Evolutionary conservation across 2,113 vertebrate genomes (phyloP), one percentile per base, ranked within the genome.

Genomic region (Scomber colias): DNA sequence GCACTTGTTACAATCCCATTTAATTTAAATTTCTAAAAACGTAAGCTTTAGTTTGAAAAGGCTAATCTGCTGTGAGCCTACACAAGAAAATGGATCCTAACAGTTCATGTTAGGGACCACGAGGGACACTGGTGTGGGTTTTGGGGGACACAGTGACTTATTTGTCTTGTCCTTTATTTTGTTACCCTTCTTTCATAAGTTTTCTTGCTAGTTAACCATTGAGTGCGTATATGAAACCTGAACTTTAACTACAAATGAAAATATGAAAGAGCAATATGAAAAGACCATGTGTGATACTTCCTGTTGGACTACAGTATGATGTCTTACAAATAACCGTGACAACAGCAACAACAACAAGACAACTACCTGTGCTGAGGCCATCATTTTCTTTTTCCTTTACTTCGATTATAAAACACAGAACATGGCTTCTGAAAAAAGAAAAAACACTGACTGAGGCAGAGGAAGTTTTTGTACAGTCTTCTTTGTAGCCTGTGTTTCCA

Each of bases 401-500:
- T 66, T 61, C 3, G 17, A 62, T 45, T 70, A 49, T 45, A 17
- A 66, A 79, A 40, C 51, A 48, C 45, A 68, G 57, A 74, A 75
- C 31, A 46, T 31, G 53, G 62, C 75, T 49, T 9, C 24, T 31
- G 59, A 61, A 61, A 63, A 53, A 77, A 30, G 21, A 55, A 69
- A 55, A 66, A 75, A 30, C 45, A 31, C 1, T 31, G 72, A 61
- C 50, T 61, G 44, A 64, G 53, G 72, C 44, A 9, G 56, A 79
- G 71, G 12, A 51, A 2, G 48, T 73, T 81, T 86, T 75, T 75
- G 56, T 76, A 30, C 57, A 68, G 54, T 78, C 30, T 49, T 83
- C 57, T 90, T 86, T 89, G 81, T 83, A 80, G 69, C 61, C 11
- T 5, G 19, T 63, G 13, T 64, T 53, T 81, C 76, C 63, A 75